These are phyloP conservation scores for Araneus ventricosus DNA, from an alignment of 1,140 invertebrate species.

Conservation along the genomic window DNA sequence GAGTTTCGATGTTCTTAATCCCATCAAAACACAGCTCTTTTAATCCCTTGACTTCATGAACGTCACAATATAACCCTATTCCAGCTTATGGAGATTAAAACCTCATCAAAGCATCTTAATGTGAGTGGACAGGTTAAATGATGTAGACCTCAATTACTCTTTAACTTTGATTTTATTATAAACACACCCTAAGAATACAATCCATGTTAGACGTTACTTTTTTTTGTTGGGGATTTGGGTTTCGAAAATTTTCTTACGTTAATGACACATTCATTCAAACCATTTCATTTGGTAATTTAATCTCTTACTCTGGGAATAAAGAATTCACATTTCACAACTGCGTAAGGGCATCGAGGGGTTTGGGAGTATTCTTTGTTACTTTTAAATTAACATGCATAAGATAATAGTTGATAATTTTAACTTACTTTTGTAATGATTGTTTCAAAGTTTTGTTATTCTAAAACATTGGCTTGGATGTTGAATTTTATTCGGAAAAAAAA, in stretches of 20 bases:
- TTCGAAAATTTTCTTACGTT: constrained; percentile 34
- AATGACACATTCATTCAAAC: constrained; percentile 41
- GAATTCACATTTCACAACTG: neutral
- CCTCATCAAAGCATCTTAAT: constrained; percentile 50
- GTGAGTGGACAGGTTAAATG: constrained; percentile 63
- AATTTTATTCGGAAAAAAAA: too few species aligned
- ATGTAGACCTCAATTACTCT: constrained; percentile 20
- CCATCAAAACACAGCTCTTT: constrained; percentile 40
- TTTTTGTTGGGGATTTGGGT: neutral
- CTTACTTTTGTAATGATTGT: neutral
- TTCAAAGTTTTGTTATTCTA: neutral
- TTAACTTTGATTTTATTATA: constrained; percentile 32
- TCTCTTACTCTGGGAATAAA: neutral
- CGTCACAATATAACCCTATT: constrained; percentile 40
- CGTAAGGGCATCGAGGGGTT: neutral
- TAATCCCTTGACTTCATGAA: constrained; percentile 60
- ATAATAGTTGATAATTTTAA: neutral
- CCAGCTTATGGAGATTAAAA: constrained; percentile 61
- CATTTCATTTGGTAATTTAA: neutral
- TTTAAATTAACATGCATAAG: neutral
- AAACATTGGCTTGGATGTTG: too few species aligned
- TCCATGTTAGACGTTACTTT: neutral
- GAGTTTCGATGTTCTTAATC: constrained; percentile 48
- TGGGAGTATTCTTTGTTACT: neutral
- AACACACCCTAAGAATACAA: neutral